A percentile compares a stretch with the other conserved stretches of the same genome.
Evolutionary conservation across 35 echinoderm and acorn worm species (phyloP).

Genomic region (Ophiothrix spiculata): DNA sequence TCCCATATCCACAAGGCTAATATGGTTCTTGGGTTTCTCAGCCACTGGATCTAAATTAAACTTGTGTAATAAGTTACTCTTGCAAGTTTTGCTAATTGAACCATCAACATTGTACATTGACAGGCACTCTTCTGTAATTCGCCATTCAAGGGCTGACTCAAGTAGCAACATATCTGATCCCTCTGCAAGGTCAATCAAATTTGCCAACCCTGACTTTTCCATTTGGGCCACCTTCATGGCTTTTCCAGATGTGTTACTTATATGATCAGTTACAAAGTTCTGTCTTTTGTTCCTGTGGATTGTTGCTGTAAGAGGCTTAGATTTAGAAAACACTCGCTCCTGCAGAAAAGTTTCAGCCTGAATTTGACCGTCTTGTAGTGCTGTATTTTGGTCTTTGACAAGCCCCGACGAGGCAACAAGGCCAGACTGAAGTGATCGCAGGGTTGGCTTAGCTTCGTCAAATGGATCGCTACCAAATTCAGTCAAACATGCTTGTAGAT

Average conservation of each 20-base stretch:
- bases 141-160: conserved; percentile 39
- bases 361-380: conserved; percentile 43
- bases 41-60: conserved; percentile 40
- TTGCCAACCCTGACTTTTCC: conserved; percentile 42
- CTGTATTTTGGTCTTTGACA: conserved; percentile 21
- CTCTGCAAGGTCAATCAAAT: conserved; percentile 2
- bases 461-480: conserved; percentile 45
- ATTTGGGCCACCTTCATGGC: conserved; percentile 38
- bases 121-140: conserved; percentile 41
- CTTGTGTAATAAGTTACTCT: conserved; percentile 33
- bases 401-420: conserved; percentile 39
- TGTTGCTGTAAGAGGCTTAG: conserved; percentile 43
- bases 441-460: conserved; percentile 30
- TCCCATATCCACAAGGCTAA: conserved; percentile 49
- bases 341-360: conserved; percentile 43
- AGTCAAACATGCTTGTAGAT: conserved; percentile 22
- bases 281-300: conserved; percentile 49
- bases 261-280: conserved; percentile 26
- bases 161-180: conserved; percentile 26
- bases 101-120: conserved; percentile 46
- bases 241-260: conserved; percentile 25
- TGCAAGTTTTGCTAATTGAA: conserved; percentile 34
- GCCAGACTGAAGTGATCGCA: conserved; percentile 48
- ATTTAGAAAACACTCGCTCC: conserved; percentile 31
- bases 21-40: conserved; percentile 24